These are phyloP conservation scores for Epinephelus fuscoguttatus DNA, from an alignment of 2,113 vertebrate species.

Conservation along the genomic window DNA sequence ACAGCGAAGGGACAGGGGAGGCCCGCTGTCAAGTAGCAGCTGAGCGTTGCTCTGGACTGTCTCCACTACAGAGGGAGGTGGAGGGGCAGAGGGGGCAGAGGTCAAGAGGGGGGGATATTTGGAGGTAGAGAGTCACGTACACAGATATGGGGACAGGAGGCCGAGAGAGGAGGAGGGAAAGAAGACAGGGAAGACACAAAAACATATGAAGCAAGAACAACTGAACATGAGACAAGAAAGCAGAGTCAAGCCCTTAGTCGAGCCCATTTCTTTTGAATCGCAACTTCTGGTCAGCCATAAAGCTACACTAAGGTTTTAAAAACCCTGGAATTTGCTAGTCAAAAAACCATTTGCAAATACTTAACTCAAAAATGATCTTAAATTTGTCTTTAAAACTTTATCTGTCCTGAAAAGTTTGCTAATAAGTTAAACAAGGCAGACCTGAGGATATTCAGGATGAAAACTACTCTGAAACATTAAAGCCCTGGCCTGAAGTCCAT, in stretches of 20 bases:
- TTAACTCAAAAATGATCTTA: background rate
- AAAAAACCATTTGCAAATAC: background rate
- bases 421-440: conserved; percentile 5
- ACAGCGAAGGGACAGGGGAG: conserved; percentile 88
- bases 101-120: conserved; percentile 1
- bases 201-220: conserved; percentile 81
- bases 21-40: conserved; percentile 93
- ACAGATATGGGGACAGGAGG: conserved; percentile 63
- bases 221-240: conserved; percentile 66
- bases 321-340: background rate
- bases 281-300: conserved; percentile 3
- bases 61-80: conserved; percentile 89
- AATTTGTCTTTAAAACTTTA: conserved; percentile 7
- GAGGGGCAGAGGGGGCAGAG: conserved; percentile 44
- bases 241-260: conserved; percentile 61
- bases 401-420: too few relatives aligned
- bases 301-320: conserved; percentile 2
- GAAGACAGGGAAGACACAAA: conserved; percentile 85
- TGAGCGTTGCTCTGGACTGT: conserved; percentile 96
- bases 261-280: conserved; percentile 39
- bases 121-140: conserved; percentile 45
- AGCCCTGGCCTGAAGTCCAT: background rate
- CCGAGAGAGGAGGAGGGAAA: conserved; percentile 76
- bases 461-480: background rate
- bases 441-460: conserved; percentile 17